Evolutionary conservation across 2,113 vertebrate species (phyloP).

Genomic region (Carettochelys insculpta): DNA sequence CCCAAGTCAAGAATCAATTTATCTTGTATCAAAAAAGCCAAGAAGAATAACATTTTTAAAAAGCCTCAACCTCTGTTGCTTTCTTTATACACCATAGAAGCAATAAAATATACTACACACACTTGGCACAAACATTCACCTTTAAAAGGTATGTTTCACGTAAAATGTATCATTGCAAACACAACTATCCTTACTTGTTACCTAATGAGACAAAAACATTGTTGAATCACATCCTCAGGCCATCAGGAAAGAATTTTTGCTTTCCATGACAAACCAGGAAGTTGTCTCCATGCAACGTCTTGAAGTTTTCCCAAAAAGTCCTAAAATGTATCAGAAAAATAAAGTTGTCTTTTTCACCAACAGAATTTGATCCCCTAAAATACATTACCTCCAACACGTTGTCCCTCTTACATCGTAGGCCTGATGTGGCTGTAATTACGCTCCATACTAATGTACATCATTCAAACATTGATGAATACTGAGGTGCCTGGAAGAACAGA

Average conservation of each 20-base stretch:
- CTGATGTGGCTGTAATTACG: neutral
- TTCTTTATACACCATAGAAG: neutral
- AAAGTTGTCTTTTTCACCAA: too few species aligned
- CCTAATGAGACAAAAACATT: neutral
- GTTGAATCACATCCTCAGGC: neutral
- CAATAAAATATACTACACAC: neutral
- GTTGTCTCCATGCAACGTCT: neutral
- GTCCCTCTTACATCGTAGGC: neutral
- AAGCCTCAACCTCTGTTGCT: neutral
- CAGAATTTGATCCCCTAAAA: too few species aligned
- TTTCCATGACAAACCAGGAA: neutral
- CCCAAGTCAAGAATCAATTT: neutral
- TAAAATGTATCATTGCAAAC: neutral
- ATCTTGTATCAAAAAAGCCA: neutral
- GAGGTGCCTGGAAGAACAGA: neutral
- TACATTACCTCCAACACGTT: neutral
- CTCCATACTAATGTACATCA: neutral
- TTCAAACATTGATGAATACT: neutral
- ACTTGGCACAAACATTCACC: neutral
- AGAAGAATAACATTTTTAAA: neutral
- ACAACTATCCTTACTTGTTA: neutral
- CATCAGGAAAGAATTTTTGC: neutral
- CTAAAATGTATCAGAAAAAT: neutral
- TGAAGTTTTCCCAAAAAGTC: neutral
- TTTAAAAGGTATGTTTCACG: neutral